Evolutionary conservation across 2,113 vertebrate genomes (phyloP), one percentile per base, ranked within the genome.

Genomic region (Chunga burmeisteri): DNA sequence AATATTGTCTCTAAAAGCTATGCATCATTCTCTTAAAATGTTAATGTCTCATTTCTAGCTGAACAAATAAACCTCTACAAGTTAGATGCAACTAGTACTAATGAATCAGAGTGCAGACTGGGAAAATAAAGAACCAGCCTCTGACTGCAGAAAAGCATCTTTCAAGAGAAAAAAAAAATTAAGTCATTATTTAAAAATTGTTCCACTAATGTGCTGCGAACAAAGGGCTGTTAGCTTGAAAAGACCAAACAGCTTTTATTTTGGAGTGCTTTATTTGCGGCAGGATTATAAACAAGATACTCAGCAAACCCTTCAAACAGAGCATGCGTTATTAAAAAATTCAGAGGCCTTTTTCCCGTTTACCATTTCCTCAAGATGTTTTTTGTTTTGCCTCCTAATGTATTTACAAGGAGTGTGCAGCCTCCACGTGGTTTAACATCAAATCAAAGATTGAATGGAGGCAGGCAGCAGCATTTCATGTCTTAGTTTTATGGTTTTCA

Each of bases 151-250:
- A 91, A 97, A 94, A 94, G 38, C 87, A 94, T 96, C 96, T 97
- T 98, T 96, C 86, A 88, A 78, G 50, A 42, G 30, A 20, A 95
- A 95, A 94, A 81, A 97, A 97, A 96, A 93, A 97, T 65, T 86
- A 97, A 97, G 96, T 95, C 88, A 95, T 98, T 98, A 97, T 98
- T 98, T 97, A 86, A 98, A 98, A 98, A 97, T 96, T 92, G 92
- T 83, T 97, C 94, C 92, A 88, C 93, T 97, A 97, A 97, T 95
- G 95, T 73, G 62, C 82, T 82, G 56, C 1, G 25, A 97, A 98
- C 97, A 97, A 98, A 96, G 90, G 74, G 72, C 81, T 94, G 75
- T 94, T 95, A 90, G 88, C 89, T 95, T 96, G 93, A 96, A 98
- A 97, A 95, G 80, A 96, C 91, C 90, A 89, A 98, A 94, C 85